Evolutionary conservation across 2,888 invertebrate genomes (phyloP), one percentile per base, ranked within the genome.

Genomic region (Philonicus albiceps): DNA sequence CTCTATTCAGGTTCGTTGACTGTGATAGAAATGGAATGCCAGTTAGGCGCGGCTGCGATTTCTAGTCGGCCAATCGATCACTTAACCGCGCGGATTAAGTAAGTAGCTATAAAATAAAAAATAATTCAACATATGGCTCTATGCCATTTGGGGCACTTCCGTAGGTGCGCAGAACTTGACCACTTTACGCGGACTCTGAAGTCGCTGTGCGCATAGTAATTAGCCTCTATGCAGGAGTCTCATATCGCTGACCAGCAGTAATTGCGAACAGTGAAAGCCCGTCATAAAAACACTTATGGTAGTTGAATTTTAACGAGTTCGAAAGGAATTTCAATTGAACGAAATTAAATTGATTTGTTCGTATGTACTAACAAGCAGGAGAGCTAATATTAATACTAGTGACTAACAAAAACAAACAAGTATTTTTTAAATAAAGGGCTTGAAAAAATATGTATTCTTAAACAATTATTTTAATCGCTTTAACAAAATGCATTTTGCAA

Each of bases 241-340:
- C 74, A 27, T 30, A 55, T 74, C 6, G 74, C 3, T 13, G 31
- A 5, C 74, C 30, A 34, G 8, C 31, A n/a, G 13, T 31, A 74
- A 31, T 31, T 74, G 74, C 74, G 13, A 43, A 13, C 74, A 74
- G 74, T 74, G 74, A 74, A 74, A 74, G 74, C 30, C 31, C n/a
- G 74, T n/a, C 34, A 16, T 74, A 74, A 37, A 49, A 73, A 74
- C n/a, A n/a, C n/a, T n/a, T n/a, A 74, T 34, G 1, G 13, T 31
- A 34, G 31, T 34, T 31, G 37, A 74, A 34, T 87, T 55, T 55
- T 55, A 55, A 55, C 22, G 22, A 55, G 19, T 55, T 81, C 40
- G 86, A 37, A 27, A 89, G 87, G 37, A 88, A 85, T 87, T 89
- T 37, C 88, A 86, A n/a, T 49, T 49, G 19, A 49, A 49, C 19